These are phyloP conservation scores for Cercopithecus diana DNA, from an alignment of 2,797 vertebrate species.

Conservation along the genomic window DNA sequence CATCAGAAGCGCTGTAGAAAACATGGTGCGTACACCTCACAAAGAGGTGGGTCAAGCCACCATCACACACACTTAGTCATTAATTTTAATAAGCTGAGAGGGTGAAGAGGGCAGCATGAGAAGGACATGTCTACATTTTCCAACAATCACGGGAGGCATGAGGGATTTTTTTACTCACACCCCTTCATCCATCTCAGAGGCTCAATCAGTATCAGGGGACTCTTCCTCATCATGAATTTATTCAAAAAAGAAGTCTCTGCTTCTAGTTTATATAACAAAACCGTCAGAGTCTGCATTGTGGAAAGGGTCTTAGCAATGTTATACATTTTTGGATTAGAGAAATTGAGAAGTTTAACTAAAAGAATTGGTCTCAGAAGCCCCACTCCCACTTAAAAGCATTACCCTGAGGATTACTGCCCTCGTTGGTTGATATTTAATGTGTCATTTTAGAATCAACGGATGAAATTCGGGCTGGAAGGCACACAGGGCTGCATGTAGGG, in stretches of 20 bases:
- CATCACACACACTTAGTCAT: slow-evolving; percentile 61
- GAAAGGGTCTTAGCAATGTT: background rate
- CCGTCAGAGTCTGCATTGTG: background rate
- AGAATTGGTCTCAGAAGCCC: background rate
- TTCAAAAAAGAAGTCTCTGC: slow-evolving; percentile 79
- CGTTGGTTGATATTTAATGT: background rate
- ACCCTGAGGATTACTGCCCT: background rate
- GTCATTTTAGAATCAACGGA: background rate
- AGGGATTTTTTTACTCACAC: slow-evolving; percentile 78
- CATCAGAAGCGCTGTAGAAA: slow-evolving; percentile 55
- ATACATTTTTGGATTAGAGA: background rate
- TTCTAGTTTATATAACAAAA: slow-evolving; percentile 79
- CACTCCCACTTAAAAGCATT: background rate
- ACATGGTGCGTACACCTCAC: slow-evolving; percentile 66
- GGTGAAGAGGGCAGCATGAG: slow-evolving; percentile 69
- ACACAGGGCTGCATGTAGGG: fast-evolving
- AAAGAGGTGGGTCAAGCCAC: slow-evolving; percentile 69
- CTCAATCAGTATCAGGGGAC: slow-evolving; percentile 81
- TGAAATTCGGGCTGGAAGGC: background rate
- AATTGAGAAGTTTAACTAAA: background rate
- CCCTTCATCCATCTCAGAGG: slow-evolving; percentile 80
- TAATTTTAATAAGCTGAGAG: slow-evolving; percentile 81
- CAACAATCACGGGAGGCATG: slow-evolving; percentile 52
- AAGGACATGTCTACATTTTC: slow-evolving; percentile 65
- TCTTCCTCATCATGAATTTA: slow-evolving; percentile 79